Percentiles rank a stretch among this genome's conserved stretches.
Conservation (phyloP, 2,113 vertebrate species). For the Crotalus tigris region DNA sequence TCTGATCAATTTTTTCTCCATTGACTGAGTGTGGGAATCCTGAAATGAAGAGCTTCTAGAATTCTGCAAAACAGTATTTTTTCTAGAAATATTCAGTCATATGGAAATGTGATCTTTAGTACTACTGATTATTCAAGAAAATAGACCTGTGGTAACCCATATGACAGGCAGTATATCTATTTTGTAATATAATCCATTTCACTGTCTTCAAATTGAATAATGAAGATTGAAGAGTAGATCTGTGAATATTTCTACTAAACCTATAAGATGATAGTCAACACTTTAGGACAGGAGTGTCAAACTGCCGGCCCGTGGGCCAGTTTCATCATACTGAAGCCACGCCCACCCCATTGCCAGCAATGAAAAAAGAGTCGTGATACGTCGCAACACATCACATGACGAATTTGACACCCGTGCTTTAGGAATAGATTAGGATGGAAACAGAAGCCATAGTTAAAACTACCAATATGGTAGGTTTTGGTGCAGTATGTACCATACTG, state of each 20-base stretch:
- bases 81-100: background rate
- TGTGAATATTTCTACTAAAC: background rate
- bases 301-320: no score
- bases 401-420: no score
- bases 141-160: background rate
- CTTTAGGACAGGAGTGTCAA: background rate
- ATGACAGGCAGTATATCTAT: background rate
- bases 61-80: background rate
- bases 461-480: background rate
- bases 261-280: background rate
- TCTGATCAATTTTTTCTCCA: background rate
- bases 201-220: background rate
- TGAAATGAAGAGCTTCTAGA: background rate
- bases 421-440: background rate
- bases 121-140: background rate
- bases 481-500: background rate
- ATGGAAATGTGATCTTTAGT: background rate
- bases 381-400: no score
- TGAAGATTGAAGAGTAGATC: background rate
- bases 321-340: no score
- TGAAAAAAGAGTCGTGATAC: no score
- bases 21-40: background rate
- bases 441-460: background rate
- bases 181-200: background rate
- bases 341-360: no score